Base-by-base conservation (phyloP, 1,140 invertebrate species). In the Drosophila prosaltans region DNA sequence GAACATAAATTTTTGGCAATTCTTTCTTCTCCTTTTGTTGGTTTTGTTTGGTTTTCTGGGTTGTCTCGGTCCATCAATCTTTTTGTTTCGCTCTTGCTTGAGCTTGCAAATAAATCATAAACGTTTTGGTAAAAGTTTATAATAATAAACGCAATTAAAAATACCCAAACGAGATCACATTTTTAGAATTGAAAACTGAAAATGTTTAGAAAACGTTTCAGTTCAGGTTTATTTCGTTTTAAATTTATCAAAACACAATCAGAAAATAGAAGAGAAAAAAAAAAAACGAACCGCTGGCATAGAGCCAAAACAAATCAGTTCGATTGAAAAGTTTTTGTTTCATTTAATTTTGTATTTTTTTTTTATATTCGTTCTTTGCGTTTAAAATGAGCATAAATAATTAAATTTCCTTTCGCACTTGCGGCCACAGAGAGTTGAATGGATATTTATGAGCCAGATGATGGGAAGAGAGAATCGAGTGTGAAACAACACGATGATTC, bases 391-490 rank as follows among this genome's bases (percentile, higher is more conserved):
- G 77, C 73, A 89, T 89, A 88, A 88, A 88, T 88, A 80, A 82
- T 88, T 88, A 71, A 88, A 89, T 84, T 73, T 55, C 62, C 80
- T 86, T 88, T 88, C 83, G 84, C 83, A 89, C 83, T 75, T 89
- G 72, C 32, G 68, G 65, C 11, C 9, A 41, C 63, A 7, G 45
- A 51, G 45, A 62, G 60, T 24, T 72, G 68, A 69, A 72, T 72
- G 68, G 65, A 70, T 63, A 72, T 67, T 66, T 30, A 65, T 54
- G 65, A 69, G 74, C 71, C 77, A 74, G 71, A 40, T 65, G 60
- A 32, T 21, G 36, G 32, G 5, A 11, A 54, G 43, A 7, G 1
- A 3, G 64, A 2, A 4, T 6, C 45, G 21, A 51, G 45, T 51
- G 45, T 51, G 45, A 39, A 2, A 2, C 45, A 8, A 51, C 9